Evolutionary conservation across 2,888 invertebrate species (phyloP), one percentile per base, ranked within the genome.

Genomic region (Synergus gifuensis): DNA sequence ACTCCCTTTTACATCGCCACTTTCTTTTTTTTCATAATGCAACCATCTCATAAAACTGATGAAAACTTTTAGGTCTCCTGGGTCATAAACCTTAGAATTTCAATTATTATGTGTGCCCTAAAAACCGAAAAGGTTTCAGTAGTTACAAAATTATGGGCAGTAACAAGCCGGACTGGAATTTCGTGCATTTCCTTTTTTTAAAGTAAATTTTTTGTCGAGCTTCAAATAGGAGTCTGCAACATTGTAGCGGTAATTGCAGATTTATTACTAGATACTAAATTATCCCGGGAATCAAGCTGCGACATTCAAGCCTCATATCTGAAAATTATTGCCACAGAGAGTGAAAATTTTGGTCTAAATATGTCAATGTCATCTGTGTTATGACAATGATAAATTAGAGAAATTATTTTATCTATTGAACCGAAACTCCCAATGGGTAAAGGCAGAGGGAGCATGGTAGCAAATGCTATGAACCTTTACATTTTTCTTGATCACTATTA

Each of bases 371-470:
- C 69, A 69, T 69, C 2, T 44, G 18, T n/a, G 44, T 12, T 46
- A 22, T 28, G 16, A 16, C 11, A 12, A 9, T 69, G 69, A 49
- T 49, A n/a, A 67, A 44, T 69, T 28, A 49, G 28, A 28, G 28
- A 36, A 69, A 22, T 22, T 69, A 16, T 44, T 69, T 69, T 69
- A 69, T 69, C 69, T 49, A n/a, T 22, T 69, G 22, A 16, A 16
- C 14, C 2, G 14, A 69, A 69, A 69, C 69, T 69, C 69, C 28
- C 69, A 49, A 9, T 28, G 69, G 46, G 16, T n/a, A 9, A 28
- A 69, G 46, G 2, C 9, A n/a, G n/a, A n/a, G n/a, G n/a, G 1
- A 5, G n/a, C 9, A 8, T n/a, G 16, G 3, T 2, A 63, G 14
- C 36, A 28, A 14, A 63, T 36, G 36, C 16, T 63, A n/a, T 11